Evolutionary conservation across 2,888 invertebrate genomes (phyloP), one percentile per base, ranked within the genome.

Genomic region (Apamea sordens): DNA sequence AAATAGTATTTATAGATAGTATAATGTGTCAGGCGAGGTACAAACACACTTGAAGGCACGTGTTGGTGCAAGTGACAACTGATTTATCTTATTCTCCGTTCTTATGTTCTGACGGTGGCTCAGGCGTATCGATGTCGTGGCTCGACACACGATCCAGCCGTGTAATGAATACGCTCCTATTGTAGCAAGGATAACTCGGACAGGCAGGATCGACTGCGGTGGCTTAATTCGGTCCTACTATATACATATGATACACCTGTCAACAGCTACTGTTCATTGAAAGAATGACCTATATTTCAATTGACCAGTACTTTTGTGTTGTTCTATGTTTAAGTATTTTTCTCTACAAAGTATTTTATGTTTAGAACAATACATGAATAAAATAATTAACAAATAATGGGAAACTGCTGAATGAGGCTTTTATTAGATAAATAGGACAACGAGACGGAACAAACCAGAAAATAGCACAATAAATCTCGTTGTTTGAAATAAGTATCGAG

Each of bases 151-250:
- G 93, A 95, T 94, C 91, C 87, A 83, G 77, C 83, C 86, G 80
- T 92, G 94, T 93, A 94, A 95, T 93, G 92, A 92, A 95, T 94
- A 94, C 92, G 93, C 92, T 93, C 92, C 93, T 93, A 93, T 90
- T 87, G 86, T 90, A 89, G 88, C 93, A 93, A 94, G 92, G 92
- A 92, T 92, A 92, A 78, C 74, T 85, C 84, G 73, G 83, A 89
- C 88, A 77, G 77, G 78, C 88, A 77, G 77, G 78, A 84, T 80
- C 79, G 79, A 86, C 80, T 83, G 78, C 76, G 65, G 73, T 78
- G 81, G 78, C 65, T 77, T 61, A 68, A 76, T 53, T 73, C 32
- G 24, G 7, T 59, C 11, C 74, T 88, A 79, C 76, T 76, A 77
- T 75, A 79, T 79, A 74, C n/a, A n/a, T 13, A 82, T 77, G 83